Base-by-base conservation (phyloP, 1,140 invertebrate genomes). In the Augochlora pura region DNA sequence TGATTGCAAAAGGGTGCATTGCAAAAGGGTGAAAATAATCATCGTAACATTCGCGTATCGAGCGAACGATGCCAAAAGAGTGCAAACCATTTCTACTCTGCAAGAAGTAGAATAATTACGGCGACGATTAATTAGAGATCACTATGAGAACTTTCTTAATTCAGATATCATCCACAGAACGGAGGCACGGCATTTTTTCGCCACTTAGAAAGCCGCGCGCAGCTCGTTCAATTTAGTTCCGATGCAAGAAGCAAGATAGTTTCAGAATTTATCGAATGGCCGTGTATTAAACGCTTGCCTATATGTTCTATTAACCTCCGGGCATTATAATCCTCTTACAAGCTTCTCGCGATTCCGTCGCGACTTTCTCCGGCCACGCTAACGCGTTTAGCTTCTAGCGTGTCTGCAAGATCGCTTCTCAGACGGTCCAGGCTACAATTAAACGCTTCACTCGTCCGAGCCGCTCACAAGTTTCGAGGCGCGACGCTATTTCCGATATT, bases 241-340 rank as follows among this genome's bases (percentile, higher is more conserved):
- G 54, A 57, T n/a, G 21, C 14, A 18, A 52, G 49, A 52, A 52
- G 6, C 49, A 52, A 52, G 49, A 52, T 52, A 67, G 57, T 62
- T 77, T 70, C 63, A 52, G 66, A 63, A 63, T 77, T 38, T 39
- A 54, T 39, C 49, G 54, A 63, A 42, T 42, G n/a, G 59, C 32
- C 32, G 25, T 1, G 27, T 38, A 27, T 49, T 39, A 64, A 77
- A 38, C 67, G 46, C 27, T 21, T 9, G 59, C 27, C 27, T 77
- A 42, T 25, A 77, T n/a, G 66, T 70, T 63, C 67, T 60, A 70
- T 77, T 70, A 70, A 77, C 59, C 67, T 70, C 42, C 8, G 14
- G 39, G 67, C 27, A 69, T 69, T 77, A 77, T 69, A 70, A 77
- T 72, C 67, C 60, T 72, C 59, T 78, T 72, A 65, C 23, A 65